Evolutionary conservation across 1,140 invertebrate genomes (phyloP).

Genomic region (Hyphantria cunea): DNA sequence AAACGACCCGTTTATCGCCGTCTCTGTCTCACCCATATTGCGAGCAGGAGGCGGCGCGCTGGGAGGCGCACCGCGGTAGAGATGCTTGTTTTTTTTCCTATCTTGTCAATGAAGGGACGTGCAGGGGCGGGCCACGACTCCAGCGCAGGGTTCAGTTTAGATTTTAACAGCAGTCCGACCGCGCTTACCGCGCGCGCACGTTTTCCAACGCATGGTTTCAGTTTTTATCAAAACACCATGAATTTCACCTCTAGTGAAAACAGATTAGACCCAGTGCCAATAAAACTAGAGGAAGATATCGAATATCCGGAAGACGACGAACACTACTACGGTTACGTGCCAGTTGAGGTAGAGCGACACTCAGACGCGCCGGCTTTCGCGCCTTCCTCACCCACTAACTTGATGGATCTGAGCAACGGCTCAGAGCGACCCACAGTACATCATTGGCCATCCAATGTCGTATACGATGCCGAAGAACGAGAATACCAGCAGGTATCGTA

Average conservation of each 20-base stretch:
- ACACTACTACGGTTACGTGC: constrained; percentile 59
- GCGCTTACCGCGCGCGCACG: constrained; percentile 51
- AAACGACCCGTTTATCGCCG: constrained; percentile 40
- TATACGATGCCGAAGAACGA: constrained; percentile 57
- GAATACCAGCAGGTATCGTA: constrained; percentile 59
- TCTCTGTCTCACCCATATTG: constrained; percentile 53
- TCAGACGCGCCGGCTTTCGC: constrained; percentile 54
- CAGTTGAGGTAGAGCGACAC: constrained; percentile 62
- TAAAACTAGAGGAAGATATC: constrained; percentile 63
- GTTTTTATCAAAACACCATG: constrained; percentile 50
- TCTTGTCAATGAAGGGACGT: constrained; percentile 78
- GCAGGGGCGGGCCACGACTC: constrained; percentile 57
- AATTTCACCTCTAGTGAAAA: constrained; percentile 67
- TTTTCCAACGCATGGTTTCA: constrained; percentile 30
- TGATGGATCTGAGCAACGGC: constrained; percentile 73
- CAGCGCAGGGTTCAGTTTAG: constrained; percentile 51
- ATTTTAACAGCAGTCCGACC: constrained; percentile 48
- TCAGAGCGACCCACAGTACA: constrained; percentile 52
- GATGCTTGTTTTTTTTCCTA: constrained; percentile 70
- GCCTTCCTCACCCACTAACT: constrained; percentile 67
- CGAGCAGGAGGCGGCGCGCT: constrained; percentile 58
- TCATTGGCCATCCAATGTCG: constrained; percentile 51
- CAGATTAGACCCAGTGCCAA: constrained; percentile 59
- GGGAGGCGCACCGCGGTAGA: constrained; percentile 56
- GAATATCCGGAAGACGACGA: constrained; percentile 69